A percentile compares a stretch with the other conserved stretches of the same genome.
Conservation (phyloP, 2,113 vertebrate species). For the Pelusios castaneus region DNA sequence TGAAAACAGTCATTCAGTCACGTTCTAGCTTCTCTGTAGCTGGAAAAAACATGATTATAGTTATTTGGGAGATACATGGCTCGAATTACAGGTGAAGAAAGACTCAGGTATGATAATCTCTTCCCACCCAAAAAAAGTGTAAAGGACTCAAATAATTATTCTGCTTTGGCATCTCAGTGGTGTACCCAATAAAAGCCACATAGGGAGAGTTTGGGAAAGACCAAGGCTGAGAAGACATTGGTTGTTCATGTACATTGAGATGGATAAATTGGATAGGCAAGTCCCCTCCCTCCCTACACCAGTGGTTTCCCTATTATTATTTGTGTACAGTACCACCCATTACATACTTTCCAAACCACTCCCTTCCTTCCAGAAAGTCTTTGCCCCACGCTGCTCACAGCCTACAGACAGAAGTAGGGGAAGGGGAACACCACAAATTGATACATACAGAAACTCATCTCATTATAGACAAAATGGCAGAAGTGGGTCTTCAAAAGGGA, state of each 20-base stretch:
- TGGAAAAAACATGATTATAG: neutral
- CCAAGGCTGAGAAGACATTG: neutral
- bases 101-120: rapidly evolving
- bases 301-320: neutral
- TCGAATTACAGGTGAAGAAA: neutral
- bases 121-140: neutral
- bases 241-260: neutral
- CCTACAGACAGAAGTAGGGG: neutral
- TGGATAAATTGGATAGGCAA: neutral
- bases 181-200: neutral
- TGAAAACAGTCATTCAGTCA: neutral
- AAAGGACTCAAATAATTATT: neutral
- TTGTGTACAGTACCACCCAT: neutral
- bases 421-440: neutral
- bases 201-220: neutral
- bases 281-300: neutral
- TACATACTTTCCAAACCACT: neutral
- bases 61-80: neutral
- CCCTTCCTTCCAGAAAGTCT: rapidly evolving
- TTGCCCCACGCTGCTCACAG: neutral
- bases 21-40: neutral
- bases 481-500: neutral
- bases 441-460: neutral
- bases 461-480: neutral
- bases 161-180: neutral